A percentile compares a stretch with the other conserved stretches of the same genome.
Evolutionary conservation across 2,888 invertebrate species (phyloP).

Genomic region (Drosophila austrosaltans): DNA sequence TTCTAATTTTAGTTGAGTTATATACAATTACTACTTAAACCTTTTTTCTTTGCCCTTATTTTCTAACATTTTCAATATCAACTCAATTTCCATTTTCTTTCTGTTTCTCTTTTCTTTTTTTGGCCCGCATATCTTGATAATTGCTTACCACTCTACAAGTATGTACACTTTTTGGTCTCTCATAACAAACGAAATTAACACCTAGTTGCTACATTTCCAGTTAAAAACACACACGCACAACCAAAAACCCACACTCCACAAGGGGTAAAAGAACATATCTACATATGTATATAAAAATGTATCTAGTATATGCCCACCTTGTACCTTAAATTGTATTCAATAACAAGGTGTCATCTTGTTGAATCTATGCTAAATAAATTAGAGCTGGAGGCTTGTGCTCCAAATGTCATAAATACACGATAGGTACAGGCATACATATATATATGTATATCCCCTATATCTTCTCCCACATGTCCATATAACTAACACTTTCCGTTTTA

Average conservation of each 20-base stretch:
- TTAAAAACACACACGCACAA: constrained; percentile 34
- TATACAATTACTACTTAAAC: no score
- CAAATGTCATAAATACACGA: constrained; percentile 47
- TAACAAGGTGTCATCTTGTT: constrained; percentile 72
- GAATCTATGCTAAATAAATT: constrained; percentile 61
- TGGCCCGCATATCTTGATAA: constrained; percentile 59
- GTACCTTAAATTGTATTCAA: not conserved
- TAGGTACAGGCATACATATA: not conserved
- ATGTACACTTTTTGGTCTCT: constrained; percentile 45
- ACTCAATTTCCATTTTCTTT: constrained; percentile 17
- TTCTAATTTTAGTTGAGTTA: no score
- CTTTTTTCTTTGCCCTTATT: no score
- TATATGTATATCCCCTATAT: not conserved
- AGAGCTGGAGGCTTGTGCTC: constrained; percentile 39
- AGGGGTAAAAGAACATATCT: constrained; percentile 11
- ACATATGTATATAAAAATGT: not conserved
- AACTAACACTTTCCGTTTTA: constrained; percentile 65
- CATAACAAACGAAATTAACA: constrained; percentile 67
- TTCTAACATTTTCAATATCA: no score
- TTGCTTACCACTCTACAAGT: constrained; percentile 42
- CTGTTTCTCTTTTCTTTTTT: constrained; percentile 23
- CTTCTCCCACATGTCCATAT: constrained; percentile 59
- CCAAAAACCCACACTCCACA: constrained; percentile 35
- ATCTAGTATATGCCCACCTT: constrained; percentile 14
- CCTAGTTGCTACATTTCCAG: constrained; percentile 71